Base-by-base conservation (phyloP, 2,797 vertebrate species). In the Myripristis murdjan region DNA sequence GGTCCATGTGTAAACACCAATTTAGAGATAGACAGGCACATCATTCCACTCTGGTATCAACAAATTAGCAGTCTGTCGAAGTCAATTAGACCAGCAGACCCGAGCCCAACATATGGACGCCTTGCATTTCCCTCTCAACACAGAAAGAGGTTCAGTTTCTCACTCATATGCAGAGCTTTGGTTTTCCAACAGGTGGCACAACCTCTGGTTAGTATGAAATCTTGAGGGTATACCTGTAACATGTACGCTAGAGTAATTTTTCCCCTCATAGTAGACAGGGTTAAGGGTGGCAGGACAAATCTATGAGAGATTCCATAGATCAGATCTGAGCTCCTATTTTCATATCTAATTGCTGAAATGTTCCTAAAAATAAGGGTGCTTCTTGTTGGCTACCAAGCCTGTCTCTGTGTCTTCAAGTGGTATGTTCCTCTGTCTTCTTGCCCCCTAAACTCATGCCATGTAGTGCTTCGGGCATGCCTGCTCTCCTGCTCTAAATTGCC, bases 1-100 rank as follows among this genome's bases (percentile, higher is more conserved):
- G 97, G 97, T 98, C 97, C 94, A 89, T 95, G 93, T 96, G 92
- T 96, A 97, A 97, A 96, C 96, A 97, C 92, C 94, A 95, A 94
- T 96, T 96, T 95, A 93, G 94, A 96, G 95, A 96, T 94, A 97
- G 96, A 97, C 95, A 95, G 94, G 94, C 95, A 95, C 96, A 96
- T 96, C 88, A 87, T 95, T 97, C 94, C 88, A 91, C 93, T 95
- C 95, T 95, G 95, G 93, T 94, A 96, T 97, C 95, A 96, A 96
- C 96, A 96, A 97, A 96, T 95, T 80, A 92, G 95, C 95, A 96
- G 96, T 95, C 95, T 95, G 95, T 94, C 95, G 90, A 94, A 96
- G 94, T 95, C 95, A 95, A 96, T 96, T 95, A 95, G 94, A 94
- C 81, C 85, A 85, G 91, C 89, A 90, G 89, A 91, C 90, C 89